Conservation (phyloP, 2,888 invertebrate genomes). For the Cremastinae sp. region DNA sequence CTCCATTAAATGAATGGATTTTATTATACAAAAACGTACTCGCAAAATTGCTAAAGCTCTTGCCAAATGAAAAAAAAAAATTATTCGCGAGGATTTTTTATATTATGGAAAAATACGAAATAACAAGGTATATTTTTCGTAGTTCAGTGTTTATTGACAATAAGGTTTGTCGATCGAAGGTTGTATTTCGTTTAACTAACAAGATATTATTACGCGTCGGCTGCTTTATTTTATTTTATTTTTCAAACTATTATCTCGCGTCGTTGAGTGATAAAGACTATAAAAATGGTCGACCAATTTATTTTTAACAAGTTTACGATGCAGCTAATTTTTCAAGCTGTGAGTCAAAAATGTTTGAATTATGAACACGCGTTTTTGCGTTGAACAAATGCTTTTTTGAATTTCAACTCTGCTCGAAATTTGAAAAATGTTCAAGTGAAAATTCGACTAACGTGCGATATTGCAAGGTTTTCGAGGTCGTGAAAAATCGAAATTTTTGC, state of each 20-base stretch:
- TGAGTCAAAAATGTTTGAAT: background rate
- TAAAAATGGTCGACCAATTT: background rate
- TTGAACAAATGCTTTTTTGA: background rate
- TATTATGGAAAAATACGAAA: conserved; percentile 36
- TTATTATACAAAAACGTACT: conserved; percentile 37
- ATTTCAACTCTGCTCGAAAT: conserved; percentile 5
- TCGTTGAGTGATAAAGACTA: background rate
- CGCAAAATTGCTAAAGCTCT: conserved; percentile 58
- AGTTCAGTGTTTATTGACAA: conserved; percentile 71
- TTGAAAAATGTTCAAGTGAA: background rate
- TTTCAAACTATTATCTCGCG: conserved; percentile 3
- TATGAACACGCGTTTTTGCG: background rate
- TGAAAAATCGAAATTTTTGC: conserved; percentile 1
- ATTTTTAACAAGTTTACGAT: background rate
- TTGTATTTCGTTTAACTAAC: conserved; percentile 65
- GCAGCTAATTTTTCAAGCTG: background rate
- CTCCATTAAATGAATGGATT: conserved; percentile 31
- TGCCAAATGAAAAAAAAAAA: conserved; percentile 58
- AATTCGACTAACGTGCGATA: conserved; percentile 21
- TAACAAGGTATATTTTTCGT: conserved; percentile 66
- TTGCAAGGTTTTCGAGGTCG: background rate
- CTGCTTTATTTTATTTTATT: conserved; percentile 23
- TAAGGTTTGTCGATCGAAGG: conserved; percentile 61
- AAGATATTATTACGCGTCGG: conserved; percentile 39
- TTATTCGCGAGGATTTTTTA: conserved; percentile 50